A percentile compares a stretch with the other conserved stretches of the same genome.
These are phyloP conservation scores for Anarrhichthys ocellatus DNA, from an alignment of 2,113 vertebrate genomes.

Conservation along the genomic window DNA sequence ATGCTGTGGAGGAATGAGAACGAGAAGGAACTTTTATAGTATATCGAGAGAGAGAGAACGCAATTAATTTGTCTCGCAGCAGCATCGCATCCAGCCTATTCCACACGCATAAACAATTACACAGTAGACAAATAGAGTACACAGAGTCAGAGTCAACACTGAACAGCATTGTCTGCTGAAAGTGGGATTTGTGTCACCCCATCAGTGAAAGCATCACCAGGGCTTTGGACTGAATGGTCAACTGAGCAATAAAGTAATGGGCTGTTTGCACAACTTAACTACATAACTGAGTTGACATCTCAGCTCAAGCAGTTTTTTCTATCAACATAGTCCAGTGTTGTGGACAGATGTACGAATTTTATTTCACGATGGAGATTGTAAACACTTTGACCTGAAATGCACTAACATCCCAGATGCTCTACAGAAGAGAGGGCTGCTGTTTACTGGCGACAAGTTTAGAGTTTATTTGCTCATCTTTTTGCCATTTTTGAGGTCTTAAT, in stretches of 20 bases:
- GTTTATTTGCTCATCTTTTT: not conserved
- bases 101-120: not conserved
- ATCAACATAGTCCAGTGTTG: slow-evolving; percentile 41
- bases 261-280: slow-evolving; percentile 39
- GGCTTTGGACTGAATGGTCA: slow-evolving; percentile 46
- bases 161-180: slow-evolving; percentile 14
- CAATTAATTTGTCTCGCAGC: slow-evolving; percentile 1
- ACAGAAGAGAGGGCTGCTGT: not conserved
- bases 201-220: not conserved
- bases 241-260: slow-evolving; percentile 45
- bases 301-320: slow-evolving; percentile 60
- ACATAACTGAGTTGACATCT: slow-evolving; percentile 56
- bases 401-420: slow-evolving; percentile 10
- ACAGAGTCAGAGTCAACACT: slow-evolving; percentile 5
- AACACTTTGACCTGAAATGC: slow-evolving; percentile 38
- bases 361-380: slow-evolving; percentile 23
- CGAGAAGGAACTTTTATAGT: slow-evolving; percentile 7
- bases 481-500: not conserved
- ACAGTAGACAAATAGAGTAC: not conserved
- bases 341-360: slow-evolving; percentile 26
- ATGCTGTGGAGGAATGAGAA: slow-evolving; percentile 3
- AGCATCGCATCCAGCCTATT: not conserved
- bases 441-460: not conserved
- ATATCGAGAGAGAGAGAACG: not conserved
- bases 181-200: not conserved